Evolutionary conservation across 2,888 invertebrate species (phyloP).

Genomic region (Selenia dentaria): DNA sequence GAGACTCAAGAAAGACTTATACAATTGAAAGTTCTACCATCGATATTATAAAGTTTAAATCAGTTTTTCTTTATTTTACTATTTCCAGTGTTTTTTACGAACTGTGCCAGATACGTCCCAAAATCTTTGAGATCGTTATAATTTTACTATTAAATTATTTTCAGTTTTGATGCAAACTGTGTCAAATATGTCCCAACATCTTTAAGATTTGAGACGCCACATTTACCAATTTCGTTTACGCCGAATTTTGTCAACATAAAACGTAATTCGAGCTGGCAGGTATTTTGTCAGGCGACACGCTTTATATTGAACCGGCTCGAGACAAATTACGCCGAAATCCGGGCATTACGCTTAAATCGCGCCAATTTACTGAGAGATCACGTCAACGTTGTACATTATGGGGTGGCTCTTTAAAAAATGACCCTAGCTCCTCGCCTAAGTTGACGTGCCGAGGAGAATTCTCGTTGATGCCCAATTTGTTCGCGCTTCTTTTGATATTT

Average conservation of each 20-base stretch:
- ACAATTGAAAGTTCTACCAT: too few relatives aligned
- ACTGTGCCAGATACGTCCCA: too few relatives aligned
- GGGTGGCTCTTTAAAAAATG: constrained; percentile 48
- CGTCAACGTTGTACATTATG: constrained; percentile 50
- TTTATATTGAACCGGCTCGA: constrained; percentile 45
- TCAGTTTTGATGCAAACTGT: too few relatives aligned
- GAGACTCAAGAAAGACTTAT: too few relatives aligned
- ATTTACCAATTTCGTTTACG: constrained; percentile 31
- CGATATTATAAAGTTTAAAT: too few relatives aligned
- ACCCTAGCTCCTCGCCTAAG: constrained; percentile 34
- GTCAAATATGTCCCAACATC: constrained; percentile 13
- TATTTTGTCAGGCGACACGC: constrained; percentile 48
- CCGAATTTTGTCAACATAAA: constrained; percentile 37
- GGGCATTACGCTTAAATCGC: constrained; percentile 48
- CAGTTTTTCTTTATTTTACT: too few relatives aligned
- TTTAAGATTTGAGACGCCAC: constrained; percentile 22
- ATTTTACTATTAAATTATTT: too few relatives aligned
- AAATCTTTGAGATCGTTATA: not conserved
- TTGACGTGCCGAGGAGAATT: constrained; percentile 23
- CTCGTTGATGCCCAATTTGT: constrained; percentile 14
- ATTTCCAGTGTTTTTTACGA: too few relatives aligned
- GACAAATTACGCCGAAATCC: constrained; percentile 44
- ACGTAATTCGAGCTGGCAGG: constrained; percentile 48
- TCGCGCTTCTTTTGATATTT: constrained; percentile 7
- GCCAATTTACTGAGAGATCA: constrained; percentile 58